These are phyloP conservation scores for Elysia chlorotica DNA, from an alignment of 1,140 invertebrate genomes.

Conservation along the genomic window DNA sequence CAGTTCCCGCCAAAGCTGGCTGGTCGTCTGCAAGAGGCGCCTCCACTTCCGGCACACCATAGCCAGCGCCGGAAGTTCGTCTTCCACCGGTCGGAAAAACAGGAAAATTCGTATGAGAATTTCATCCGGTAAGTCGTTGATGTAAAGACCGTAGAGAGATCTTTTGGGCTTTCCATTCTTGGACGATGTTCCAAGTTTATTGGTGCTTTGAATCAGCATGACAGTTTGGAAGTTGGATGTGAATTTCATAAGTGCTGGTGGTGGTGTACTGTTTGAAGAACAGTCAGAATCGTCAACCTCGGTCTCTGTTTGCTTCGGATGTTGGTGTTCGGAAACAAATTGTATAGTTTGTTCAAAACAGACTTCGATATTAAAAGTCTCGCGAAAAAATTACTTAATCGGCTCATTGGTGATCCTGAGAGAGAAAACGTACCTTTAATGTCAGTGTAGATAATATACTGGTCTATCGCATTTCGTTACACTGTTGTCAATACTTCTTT, in stretches of 20 bases:
- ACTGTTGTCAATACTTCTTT: no score
- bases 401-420: no score
- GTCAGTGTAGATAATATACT: no score
- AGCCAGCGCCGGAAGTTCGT: conserved; percentile 41
- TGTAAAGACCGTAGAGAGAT: not conserved
- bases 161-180: not conserved
- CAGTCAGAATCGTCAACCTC: not conserved
- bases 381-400: not conserved
- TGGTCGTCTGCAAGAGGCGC: conserved; percentile 34
- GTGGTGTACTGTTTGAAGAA: not conserved
- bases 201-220: conserved; percentile 13
- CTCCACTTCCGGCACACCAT: conserved; percentile 51
- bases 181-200: not conserved
- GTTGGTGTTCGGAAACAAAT: not conserved
- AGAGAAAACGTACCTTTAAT: no score
- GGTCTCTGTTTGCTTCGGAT: no score
- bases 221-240: not conserved
- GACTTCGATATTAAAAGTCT: not conserved
- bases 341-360: not conserved
- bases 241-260: conserved; percentile 1
- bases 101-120: conserved; percentile 43
- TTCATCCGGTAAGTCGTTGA: conserved; percentile 47
- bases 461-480: no score
- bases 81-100: conserved; percentile 46
- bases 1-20: conserved; percentile 44